These are phyloP conservation scores for Pristionchus pacificus DNA, from an alignment of 1,140 invertebrate genomes.

Conservation along the genomic window DNA sequence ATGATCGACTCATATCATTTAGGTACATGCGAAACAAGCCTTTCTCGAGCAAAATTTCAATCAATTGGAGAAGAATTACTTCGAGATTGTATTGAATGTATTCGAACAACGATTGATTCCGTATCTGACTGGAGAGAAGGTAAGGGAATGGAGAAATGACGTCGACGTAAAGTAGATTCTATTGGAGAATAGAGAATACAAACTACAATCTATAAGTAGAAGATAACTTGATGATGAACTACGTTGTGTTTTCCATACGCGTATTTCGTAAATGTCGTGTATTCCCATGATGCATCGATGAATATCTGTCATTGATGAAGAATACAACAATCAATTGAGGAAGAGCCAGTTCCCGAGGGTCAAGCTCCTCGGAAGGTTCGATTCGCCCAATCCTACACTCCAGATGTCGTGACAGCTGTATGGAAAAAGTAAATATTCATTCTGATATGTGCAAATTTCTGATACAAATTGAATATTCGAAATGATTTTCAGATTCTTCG, in stretches of 20 bases:
- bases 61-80: constrained; percentile 54
- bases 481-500: constrained; percentile 25
- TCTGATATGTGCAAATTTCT: background rate
- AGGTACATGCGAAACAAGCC: constrained; percentile 45
- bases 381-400: constrained; percentile 35
- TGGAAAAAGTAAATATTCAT: constrained; percentile 23
- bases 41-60: constrained; percentile 52
- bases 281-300: background rate
- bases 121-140: constrained; percentile 37
- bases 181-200: too few relatives aligned
- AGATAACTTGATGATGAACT: too few relatives aligned
- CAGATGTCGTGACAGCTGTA: constrained; percentile 25
- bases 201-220: too few relatives aligned
- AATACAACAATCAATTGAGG: constrained; percentile 13
- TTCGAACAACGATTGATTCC: constrained; percentile 45
- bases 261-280: too few relatives aligned
- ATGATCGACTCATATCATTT: too few relatives aligned
- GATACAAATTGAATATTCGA: background rate
- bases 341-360: constrained; percentile 19
- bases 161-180: too few relatives aligned
- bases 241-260: too few relatives aligned
- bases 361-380: constrained; percentile 34
- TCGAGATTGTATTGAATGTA: constrained; percentile 43
- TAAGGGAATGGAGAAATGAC: background rate
- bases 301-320: background rate